A percentile compares a stretch with the other conserved stretches of the same genome.
Conservation (phyloP, 2,113 vertebrate genomes). For the Xyliphius kryptos region DNA sequence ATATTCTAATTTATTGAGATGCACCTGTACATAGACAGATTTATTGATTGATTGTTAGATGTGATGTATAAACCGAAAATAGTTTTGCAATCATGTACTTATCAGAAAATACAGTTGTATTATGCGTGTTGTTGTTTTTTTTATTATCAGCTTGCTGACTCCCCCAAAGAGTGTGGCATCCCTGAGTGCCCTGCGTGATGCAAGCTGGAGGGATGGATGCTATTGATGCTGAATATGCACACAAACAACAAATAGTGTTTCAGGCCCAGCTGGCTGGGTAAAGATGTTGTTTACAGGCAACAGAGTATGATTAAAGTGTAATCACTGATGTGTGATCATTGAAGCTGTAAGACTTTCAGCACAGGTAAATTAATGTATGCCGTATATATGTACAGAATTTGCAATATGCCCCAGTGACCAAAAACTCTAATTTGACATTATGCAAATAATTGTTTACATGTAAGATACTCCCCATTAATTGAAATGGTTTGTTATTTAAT, state of each 20-base stretch:
- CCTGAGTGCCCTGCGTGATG: slow-evolving; percentile 84
- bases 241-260: slow-evolving; percentile 42
- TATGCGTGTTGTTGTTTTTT: no score
- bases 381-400: slow-evolving; percentile 45
- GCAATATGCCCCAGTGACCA: slow-evolving; percentile 47
- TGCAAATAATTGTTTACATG: slow-evolving; percentile 47
- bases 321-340: not conserved
- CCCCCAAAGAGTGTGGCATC: slow-evolving; percentile 89
- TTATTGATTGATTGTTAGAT: no score
- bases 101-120: no score
- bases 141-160: slow-evolving; percentile 80
- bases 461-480: slow-evolving; percentile 23
- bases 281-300: slow-evolving; percentile 36
- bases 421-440: slow-evolving; percentile 40
- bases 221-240: slow-evolving; percentile 68
- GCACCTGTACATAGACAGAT: no score
- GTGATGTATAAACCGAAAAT: no score
- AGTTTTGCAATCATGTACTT: no score
- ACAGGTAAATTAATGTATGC: no score
- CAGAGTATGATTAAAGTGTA: slow-evolving; percentile 4
- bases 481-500: slow-evolving; percentile 28
- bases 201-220: slow-evolving; percentile 94
- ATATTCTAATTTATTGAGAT: no score
- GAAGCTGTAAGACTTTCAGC: not conserved
- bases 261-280: slow-evolving; percentile 94